Conservation (phyloP, 1,140 invertebrate species). For the Palaemon carinicauda region DNA sequence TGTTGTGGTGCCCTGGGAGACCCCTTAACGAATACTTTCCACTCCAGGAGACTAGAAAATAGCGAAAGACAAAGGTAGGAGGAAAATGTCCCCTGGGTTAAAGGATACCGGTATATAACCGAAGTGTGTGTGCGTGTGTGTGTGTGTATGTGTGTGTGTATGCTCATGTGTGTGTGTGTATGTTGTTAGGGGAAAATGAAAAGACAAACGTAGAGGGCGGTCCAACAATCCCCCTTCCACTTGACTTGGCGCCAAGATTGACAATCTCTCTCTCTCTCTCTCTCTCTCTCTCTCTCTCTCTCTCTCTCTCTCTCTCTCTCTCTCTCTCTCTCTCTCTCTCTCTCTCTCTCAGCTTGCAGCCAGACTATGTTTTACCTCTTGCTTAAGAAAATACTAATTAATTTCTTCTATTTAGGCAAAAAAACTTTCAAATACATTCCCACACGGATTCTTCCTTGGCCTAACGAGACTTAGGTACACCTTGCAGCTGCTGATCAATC, state of each 20-base stretch:
- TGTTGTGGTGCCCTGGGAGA: too few species aligned
- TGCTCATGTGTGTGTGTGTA: too few species aligned
- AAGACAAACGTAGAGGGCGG: constrained; percentile 30
- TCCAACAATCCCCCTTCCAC: constrained; percentile 44
- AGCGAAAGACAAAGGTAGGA: constrained; percentile 27
- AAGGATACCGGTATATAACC: too few species aligned
- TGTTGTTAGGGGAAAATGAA: neutral
- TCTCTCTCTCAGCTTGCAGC: neutral
- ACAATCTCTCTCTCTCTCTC: neutral
- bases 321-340: neutral
- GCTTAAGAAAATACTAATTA: neutral
- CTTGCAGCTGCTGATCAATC: too few species aligned
- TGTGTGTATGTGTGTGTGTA: too few species aligned
- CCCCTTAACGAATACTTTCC: constrained; percentile 19
- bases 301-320: neutral
- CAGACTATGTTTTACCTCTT: too few species aligned
- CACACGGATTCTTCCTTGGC: neutral
- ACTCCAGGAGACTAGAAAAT: constrained; percentile 25
- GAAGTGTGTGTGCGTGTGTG: too few species aligned
- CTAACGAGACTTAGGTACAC: too few species aligned
- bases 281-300: neutral
- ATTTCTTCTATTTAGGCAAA: neutral
- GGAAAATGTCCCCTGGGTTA: neutral
- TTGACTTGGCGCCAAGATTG: constrained; percentile 21
- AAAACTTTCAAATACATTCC: neutral